Evolutionary conservation across 2,888 invertebrate genomes (phyloP), one percentile per base, ranked within the genome.

Genomic region (Chrysotoxum bicinctum): DNA sequence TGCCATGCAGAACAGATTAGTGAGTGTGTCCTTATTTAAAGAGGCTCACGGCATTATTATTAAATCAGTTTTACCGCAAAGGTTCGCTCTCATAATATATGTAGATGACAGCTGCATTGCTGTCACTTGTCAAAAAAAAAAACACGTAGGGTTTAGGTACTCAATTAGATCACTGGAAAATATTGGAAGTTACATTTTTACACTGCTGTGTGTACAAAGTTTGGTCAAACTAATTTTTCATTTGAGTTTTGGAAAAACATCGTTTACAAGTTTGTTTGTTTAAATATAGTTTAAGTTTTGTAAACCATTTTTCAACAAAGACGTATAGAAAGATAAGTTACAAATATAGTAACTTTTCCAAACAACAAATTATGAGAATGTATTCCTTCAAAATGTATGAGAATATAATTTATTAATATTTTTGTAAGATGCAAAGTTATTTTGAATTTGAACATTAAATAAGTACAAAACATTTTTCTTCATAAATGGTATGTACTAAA

Each of bases 31-130:
- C 72, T 83, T 77, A 77, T 62, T 64, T 73, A 73, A 73, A 81
- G 60, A 72, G 81, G 76, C 76, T 76, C 76, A 72, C 35, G 66
- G 35, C 66, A 73, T 77, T 77, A 73, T 77, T 77, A 73, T 77
- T 43, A 56, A 78, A 78, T 83, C 83, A 83, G 78, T 83, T 62
- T 74, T 78, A 74, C 83, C 83, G 50, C 83, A 78, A 78, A 69
- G 19, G 52, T 35, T 37, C 50, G 19, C 56, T 23, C 14, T 26
- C 26, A 26, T 35, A 37, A 30, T 64, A 74, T 58, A 30, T 64
- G 69, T 58, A 76, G 43, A 72, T 76, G 66, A 72, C 81, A 83
- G 83, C 83, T 83, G 83, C 74, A 64, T 78, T 69, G 30, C 78
- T 64, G 72, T 74, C 74, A 83, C 83, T 83, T 83, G 73, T 78